phyloP scores from a whole-genome alignment of 2,888 invertebrate species.

The Stenodema calcarata region DNA sequence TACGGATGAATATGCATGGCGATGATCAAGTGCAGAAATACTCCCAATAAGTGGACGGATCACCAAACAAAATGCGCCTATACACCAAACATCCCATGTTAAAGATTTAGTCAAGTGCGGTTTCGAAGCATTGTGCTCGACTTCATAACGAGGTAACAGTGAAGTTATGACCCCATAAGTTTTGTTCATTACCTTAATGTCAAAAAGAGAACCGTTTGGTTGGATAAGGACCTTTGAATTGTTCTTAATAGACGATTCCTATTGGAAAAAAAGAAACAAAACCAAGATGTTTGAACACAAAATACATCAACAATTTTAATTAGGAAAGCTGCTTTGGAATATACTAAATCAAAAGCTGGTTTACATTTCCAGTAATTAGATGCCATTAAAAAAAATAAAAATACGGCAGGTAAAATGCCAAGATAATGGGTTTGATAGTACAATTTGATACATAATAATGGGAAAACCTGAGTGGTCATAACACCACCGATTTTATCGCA shows the following conservation, averaged over 20 bases:
- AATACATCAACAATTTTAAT: not conserved
- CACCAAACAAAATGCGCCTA: not conserved
- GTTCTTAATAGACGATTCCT: conserved; percentile 35
- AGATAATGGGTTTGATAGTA: not conserved
- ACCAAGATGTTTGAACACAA: not conserved
- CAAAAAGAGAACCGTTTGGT: conserved; percentile 42
- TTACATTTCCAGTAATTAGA: not conserved
- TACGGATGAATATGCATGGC: not conserved
- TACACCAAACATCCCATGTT: not conserved
- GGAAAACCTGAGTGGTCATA: conserved; percentile 3
- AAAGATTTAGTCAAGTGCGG: not conserved
- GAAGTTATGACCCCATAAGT: conserved; percentile 44
- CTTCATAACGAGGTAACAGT: conserved; percentile 12
- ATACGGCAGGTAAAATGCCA: not conserved
- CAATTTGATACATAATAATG: not conserved
- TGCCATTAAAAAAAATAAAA: not conserved
- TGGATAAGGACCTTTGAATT: conserved; percentile 24
- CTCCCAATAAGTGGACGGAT: not conserved
- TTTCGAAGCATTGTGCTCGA: conserved; percentile 7
- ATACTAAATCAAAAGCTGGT: not conserved
- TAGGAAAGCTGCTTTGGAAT: not conserved
- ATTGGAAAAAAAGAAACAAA: conserved; percentile 11
- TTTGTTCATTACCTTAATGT: conserved; percentile 35
- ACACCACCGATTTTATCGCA: not conserved
- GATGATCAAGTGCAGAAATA: not conserved